Evolutionary conservation across 2,888 invertebrate genomes (phyloP).

Genomic region (Digitonthophagus gazella): DNA sequence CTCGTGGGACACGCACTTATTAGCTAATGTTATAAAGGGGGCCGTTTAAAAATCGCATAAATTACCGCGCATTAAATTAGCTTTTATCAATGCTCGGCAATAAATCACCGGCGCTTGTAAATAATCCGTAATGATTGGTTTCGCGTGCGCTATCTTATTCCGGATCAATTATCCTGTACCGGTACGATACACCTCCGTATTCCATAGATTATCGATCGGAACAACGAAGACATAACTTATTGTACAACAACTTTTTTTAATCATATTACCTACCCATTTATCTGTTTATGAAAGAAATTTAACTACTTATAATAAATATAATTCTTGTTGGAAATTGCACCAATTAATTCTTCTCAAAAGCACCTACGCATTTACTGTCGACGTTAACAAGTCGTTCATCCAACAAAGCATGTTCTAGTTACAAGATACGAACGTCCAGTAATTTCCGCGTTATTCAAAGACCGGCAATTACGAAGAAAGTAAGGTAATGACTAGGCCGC

Average conservation of each 20-base stretch:
- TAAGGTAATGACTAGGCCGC: neutral
- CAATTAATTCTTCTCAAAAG: neutral
- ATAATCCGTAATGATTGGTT: slow-evolving; percentile 9
- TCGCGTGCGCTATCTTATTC: slow-evolving; percentile 5
- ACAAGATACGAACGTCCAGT: neutral
- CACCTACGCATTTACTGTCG: neutral
- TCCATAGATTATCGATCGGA: neutral
- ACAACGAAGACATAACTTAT: neutral
- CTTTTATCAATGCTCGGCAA: slow-evolving; percentile 20
- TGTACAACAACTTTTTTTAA: too few relatives aligned
- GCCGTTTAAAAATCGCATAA: slow-evolving; percentile 21
- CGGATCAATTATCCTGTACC: slow-evolving; percentile 7
- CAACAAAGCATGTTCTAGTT: neutral
- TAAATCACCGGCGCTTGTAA: slow-evolving; percentile 12
- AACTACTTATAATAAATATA: neutral
- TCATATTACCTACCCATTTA: too few relatives aligned
- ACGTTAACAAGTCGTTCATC: neutral
- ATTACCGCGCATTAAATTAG: slow-evolving; percentile 27
- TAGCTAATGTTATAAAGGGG: slow-evolving; percentile 25
- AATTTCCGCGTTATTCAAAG: neutral
- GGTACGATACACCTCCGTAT: neutral
- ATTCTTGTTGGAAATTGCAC: neutral
- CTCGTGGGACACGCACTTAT: slow-evolving; percentile 23
- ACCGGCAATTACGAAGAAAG: neutral
- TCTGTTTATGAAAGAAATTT: neutral